Percentiles rank a stretch among this genome's conserved stretches.
These are phyloP conservation scores for Macrotrachela quadricornifera DNA, from an alignment of 1,140 invertebrate genomes.

Conservation along the genomic window DNA sequence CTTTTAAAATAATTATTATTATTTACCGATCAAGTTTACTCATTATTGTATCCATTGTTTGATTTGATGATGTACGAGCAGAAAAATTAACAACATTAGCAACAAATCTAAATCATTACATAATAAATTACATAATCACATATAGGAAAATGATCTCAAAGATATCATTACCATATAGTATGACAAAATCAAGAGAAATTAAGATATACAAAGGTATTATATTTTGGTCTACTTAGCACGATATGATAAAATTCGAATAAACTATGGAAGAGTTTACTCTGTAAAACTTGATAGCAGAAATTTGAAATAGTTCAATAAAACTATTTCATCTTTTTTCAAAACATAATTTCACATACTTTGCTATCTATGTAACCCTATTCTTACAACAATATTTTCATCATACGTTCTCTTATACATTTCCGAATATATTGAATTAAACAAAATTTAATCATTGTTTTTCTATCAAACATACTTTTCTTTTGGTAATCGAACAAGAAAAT, in stretches of 20 bases:
- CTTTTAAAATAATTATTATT: background rate
- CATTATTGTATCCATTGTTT: constrained; percentile 52
- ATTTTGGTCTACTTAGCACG: no score
- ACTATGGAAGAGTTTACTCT: no score
- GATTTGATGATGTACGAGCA: constrained; percentile 28
- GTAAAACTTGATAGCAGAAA: no score
- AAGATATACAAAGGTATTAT: no score
- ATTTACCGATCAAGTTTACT: constrained; percentile 58
- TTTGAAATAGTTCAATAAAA: no score
- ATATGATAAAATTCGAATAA: no score
- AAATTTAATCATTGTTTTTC: background rate
- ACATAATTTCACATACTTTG: no score
- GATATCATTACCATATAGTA: background rate
- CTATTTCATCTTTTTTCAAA: no score
- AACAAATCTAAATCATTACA: constrained; percentile 17
- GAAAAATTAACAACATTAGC: constrained; percentile 42
- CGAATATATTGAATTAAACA: no score
- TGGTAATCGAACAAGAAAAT: constrained; percentile 22
- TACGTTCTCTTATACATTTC: no score
- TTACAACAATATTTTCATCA: no score
- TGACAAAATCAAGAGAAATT: background rate
- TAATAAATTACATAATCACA: background rate
- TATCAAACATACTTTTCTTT: constrained; percentile 22
- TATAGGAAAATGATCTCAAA: constrained; percentile 10
- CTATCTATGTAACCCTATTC: no score